Percentiles rank a stretch among this genome's conserved stretches.
Evolutionary conservation across 2,113 vertebrate species (phyloP).

Genomic region (Monarcha castaneiventris): DNA sequence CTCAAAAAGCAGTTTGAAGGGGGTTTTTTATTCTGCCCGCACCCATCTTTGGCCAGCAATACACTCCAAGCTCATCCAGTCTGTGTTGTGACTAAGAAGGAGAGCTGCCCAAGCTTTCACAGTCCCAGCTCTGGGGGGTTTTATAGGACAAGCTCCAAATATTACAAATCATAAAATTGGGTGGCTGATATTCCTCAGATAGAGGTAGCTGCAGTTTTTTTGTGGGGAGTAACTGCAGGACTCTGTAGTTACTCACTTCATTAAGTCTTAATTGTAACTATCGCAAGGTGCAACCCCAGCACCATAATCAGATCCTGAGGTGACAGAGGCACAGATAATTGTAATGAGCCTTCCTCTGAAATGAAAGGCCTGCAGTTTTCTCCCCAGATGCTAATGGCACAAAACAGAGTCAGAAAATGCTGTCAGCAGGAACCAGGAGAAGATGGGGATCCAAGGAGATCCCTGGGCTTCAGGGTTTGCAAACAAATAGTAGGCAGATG

Average conservation of each 20-base stretch:
- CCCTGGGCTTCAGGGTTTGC: background rate
- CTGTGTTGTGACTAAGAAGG: background rate
- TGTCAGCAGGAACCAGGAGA: background rate
- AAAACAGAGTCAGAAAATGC: constrained; percentile 3
- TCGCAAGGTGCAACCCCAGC: constrained; percentile 43
- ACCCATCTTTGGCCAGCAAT: background rate
- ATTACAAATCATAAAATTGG: background rate
- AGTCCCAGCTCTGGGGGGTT: background rate
- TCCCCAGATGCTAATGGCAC: background rate
- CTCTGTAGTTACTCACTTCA: constrained; percentile 44
- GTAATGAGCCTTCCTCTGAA: constrained; percentile 5
- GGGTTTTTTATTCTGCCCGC: background rate
- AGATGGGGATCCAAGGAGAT: background rate
- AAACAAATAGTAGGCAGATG: background rate
- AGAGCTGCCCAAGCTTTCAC: background rate
- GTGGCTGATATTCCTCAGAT: background rate
- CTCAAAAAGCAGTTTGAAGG: background rate
- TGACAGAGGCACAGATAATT: constrained; percentile 27
- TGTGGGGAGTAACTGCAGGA: constrained; percentile 5
- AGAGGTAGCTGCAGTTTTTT: background rate
- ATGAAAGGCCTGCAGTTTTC: constrained; percentile 36
- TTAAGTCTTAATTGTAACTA: constrained; percentile 50
- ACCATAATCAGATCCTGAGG: constrained; percentile 37
- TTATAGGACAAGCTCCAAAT: background rate
- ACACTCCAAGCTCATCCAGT: background rate